These are phyloP conservation scores for Mythimna loreyi DNA, from an alignment of 2,888 invertebrate species.

Conservation along the genomic window DNA sequence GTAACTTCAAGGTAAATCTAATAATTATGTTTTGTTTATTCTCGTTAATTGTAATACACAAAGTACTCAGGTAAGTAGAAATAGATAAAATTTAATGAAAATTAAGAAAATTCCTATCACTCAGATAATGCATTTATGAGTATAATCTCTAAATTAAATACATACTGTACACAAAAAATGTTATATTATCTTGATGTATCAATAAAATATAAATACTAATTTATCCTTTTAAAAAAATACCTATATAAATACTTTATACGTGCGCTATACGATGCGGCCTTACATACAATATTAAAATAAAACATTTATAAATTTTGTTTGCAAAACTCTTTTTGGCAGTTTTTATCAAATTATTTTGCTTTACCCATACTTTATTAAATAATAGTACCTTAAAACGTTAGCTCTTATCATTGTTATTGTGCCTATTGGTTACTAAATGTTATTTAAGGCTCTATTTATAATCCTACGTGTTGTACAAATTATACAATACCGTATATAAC, in stretches of 20 bases:
- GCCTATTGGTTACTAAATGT: conserved; percentile 37
- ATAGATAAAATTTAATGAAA: conserved; percentile 1
- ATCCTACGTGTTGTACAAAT: conserved; percentile 41
- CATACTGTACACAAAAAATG: no score
- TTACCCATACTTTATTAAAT: background rate
- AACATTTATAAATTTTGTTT: background rate
- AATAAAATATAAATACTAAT: conserved; percentile 1
- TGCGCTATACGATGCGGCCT: conserved; percentile 1
- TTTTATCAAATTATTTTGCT: background rate
- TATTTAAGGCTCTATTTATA: conserved; percentile 43
- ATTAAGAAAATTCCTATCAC: conserved; percentile 3
- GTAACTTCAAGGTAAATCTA: no score
- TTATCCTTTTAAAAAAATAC: background rate
- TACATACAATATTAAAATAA: conserved; percentile 1
- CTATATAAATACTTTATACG: background rate
- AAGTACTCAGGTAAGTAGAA: background rate
- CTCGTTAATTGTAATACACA: conserved; percentile 18
- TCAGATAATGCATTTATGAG: conserved; percentile 34
- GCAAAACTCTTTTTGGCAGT: background rate
- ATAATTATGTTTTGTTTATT: conserved; percentile 7
- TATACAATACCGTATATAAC: conserved; percentile 35
- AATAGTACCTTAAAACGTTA: conserved; percentile 8
- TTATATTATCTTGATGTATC: no score
- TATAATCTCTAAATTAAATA: conserved; percentile 18
- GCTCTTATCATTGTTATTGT: conserved; percentile 33